phyloP scores from a whole-genome alignment of 2,113 vertebrate genomes.

The Macquaria australasica region DNA sequence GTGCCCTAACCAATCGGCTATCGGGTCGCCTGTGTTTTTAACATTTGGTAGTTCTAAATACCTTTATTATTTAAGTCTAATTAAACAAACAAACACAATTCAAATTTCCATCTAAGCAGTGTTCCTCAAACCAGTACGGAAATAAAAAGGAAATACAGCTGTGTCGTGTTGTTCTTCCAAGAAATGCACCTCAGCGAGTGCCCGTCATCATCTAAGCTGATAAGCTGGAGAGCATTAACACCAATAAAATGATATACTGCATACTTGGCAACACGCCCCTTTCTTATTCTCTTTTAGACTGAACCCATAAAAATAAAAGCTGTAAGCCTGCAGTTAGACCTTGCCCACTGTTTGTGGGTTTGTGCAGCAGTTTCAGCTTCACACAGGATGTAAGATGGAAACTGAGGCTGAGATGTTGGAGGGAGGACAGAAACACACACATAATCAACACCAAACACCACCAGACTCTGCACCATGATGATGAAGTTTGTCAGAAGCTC shows the following conservation, averaged over 20 bases:
- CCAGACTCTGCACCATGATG: too few relatives aligned
- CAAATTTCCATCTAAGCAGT: neutral
- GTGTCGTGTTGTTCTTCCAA: neutral
- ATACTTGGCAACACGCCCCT: neutral
- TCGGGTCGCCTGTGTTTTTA: too few relatives aligned
- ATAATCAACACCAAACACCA: too few relatives aligned
- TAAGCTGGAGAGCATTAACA: conserved; percentile 27
- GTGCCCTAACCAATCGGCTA: too few relatives aligned
- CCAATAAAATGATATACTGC: conserved; percentile 10
- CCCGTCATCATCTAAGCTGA: neutral
- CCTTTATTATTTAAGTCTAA: too few relatives aligned
- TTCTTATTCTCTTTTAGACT: neutral
- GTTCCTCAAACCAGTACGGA: neutral
- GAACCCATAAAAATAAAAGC: neutral
- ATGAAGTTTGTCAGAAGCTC: too few relatives aligned
- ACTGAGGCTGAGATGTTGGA: too few relatives aligned
- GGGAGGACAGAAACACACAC: neutral
- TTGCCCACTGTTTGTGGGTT: neutral
- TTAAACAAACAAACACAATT: neutral
- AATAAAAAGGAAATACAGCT: neutral
- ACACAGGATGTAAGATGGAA: neutral
- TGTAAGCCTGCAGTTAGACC: neutral
- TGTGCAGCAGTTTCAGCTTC: neutral
- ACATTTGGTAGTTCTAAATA: too few relatives aligned
- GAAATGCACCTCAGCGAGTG: neutral